Evolutionary conservation across 1,140 invertebrate genomes (phyloP).

Genomic region (Portunus trituberculatus): DNA sequence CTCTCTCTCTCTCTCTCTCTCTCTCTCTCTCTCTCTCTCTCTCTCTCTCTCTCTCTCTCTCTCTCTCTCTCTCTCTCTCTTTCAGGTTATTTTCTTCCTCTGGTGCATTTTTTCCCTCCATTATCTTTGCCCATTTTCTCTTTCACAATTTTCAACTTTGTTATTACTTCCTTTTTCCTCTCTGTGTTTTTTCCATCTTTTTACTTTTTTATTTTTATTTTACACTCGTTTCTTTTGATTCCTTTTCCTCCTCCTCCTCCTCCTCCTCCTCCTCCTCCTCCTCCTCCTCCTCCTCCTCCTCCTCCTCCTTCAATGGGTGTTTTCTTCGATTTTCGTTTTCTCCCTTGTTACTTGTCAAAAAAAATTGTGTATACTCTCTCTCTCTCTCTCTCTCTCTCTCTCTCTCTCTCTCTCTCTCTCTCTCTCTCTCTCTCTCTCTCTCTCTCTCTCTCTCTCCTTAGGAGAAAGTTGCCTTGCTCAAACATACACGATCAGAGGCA

Average conservation of each 20-base stretch:
- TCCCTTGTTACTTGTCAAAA: not conserved
- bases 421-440: conserved; percentile 34
- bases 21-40: conserved; percentile 27
- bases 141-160: not conserved
- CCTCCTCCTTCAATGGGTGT: not conserved
- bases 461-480: conserved; percentile 11
- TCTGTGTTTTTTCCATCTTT: not conserved
- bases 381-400: conserved; percentile 47
- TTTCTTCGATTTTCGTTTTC: not conserved
- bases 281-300: not conserved
- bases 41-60: not conserved
- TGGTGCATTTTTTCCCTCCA: not conserved
- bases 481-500: conserved; percentile 11
- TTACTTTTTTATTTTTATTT: not conserved
- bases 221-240: no score
- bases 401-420: conserved; percentile 53
- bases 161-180: not conserved
- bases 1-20: no score
- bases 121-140: not conserved
- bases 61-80: not conserved
- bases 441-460: not conserved
- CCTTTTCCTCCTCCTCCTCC: conserved; percentile 1
- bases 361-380: not conserved
- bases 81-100: not conserved
- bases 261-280: conserved; percentile 29